Evolutionary conservation across 2,113 vertebrate species (phyloP), one percentile per base, ranked within the genome.

Genomic region (Numida meleagris): DNA sequence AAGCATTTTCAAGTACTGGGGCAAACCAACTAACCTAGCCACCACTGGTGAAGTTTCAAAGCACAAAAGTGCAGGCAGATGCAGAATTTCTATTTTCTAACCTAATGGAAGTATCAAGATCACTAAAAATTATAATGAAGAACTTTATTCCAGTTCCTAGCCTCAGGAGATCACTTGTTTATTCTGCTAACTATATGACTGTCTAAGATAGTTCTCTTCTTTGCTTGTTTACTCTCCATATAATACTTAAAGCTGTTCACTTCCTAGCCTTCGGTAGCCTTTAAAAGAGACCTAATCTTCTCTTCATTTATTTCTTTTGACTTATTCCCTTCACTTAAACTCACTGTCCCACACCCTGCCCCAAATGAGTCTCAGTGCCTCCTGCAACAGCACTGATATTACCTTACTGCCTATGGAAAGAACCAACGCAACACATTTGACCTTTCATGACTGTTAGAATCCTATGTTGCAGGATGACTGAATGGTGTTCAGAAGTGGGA

Each of bases 21-120:
- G 81, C 59, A 86, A 77, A 80, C 55, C 50, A 89, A 34, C 82
- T 51, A 88, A 12, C 19, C 27, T 91, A 65, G 45, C 10, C 42
- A 51, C 6, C 0, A 1, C 12, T 59, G 34, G 50, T 4, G 7
- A 73, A 57, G 31, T 75, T 91, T 42, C 1, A 3, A 66, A 3
- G 24, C 42, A 66, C 9, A 10, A 14, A 88, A 86, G 18, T 53
- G 13, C 14, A 57, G 20, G 46, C 16, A 59, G 21, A 84, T 38
- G 40, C 18, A 68, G 43, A 88, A 34, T 57, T 91, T 67, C 33
- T 74, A 12, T 85, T 93, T 92, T 62, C 66, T 65, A 21, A 86
- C 87, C 23, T 67, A 92, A 87, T 12, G 36, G 7, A 86, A 80
- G 40, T 19, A 86, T 62, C 33, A 46, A 74, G 11, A 46, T 86